Evolutionary conservation across 2,797 vertebrate species (phyloP).

Genomic region (Remorina albescens): DNA sequence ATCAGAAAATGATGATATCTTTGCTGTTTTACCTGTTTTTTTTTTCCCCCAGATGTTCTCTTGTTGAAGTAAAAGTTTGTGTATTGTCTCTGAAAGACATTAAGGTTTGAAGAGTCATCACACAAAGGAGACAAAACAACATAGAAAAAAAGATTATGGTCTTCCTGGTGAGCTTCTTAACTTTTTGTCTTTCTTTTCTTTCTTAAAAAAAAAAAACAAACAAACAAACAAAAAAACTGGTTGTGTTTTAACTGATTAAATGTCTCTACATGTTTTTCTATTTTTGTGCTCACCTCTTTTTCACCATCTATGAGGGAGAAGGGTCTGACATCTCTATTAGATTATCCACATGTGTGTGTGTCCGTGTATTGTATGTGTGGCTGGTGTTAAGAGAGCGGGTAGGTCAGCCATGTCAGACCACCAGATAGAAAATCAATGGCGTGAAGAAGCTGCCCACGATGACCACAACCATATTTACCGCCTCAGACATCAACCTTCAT

Average conservation of each 20-base stretch:
- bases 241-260: too few species aligned
- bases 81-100: too few species aligned
- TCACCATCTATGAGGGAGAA: background rate
- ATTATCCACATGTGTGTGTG: conserved; percentile 23
- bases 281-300: background rate
- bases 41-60: too few species aligned
- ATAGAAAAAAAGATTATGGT: too few species aligned
- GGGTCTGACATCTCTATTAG: conserved; percentile 34
- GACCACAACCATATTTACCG: conserved; percentile 17
- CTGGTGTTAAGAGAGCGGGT: background rate
- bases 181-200: too few species aligned
- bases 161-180: background rate
- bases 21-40: too few species aligned
- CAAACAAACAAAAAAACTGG: too few species aligned
- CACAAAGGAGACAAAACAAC: background rate
- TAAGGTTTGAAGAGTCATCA: too few species aligned
- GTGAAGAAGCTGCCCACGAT: conserved; percentile 47
- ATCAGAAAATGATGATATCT: too few species aligned
- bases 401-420: conserved; percentile 45
- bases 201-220: too few species aligned
- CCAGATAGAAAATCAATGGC: conserved; percentile 66
- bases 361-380: background rate
- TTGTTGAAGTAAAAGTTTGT: too few species aligned
- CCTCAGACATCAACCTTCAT: conserved; percentile 34
- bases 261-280: background rate